Conservation (phyloP, 2,113 vertebrate species). For the Carollia perspicillata region DNA sequence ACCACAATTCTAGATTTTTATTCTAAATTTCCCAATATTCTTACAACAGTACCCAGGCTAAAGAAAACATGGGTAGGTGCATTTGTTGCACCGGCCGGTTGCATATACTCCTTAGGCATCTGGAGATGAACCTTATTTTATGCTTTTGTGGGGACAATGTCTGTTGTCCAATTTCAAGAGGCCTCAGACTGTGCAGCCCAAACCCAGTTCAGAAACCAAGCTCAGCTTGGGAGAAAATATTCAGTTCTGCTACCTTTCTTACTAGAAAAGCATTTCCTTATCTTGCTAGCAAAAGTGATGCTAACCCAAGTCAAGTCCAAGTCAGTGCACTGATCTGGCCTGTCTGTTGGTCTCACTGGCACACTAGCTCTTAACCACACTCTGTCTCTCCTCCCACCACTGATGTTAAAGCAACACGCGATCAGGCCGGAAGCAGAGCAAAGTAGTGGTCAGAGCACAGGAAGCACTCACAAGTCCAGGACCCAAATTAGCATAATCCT, state of each 20-base stretch:
- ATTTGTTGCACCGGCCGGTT: neutral
- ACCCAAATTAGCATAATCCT: neutral
- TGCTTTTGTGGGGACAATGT: neutral
- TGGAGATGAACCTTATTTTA: neutral
- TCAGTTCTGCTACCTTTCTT: neutral
- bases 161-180: neutral
- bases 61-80: neutral
- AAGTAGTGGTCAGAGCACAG: neutral
- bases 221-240: neutral
- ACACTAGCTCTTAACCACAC: neutral
- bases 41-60: neutral
- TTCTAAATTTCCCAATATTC: neutral
- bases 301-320: neutral
- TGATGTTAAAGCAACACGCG: neutral
- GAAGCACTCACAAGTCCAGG: neutral
- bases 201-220: neutral
- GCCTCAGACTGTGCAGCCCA: neutral
- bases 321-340: neutral
- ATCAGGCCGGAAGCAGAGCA: neutral
- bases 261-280: neutral
- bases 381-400: neutral
- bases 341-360: neutral
- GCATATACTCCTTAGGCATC: neutral
- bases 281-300: neutral
- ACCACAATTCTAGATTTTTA: neutral